phyloP scores from a whole-genome alignment of 2,113 vertebrate genomes.

The Cairina moschata region DNA sequence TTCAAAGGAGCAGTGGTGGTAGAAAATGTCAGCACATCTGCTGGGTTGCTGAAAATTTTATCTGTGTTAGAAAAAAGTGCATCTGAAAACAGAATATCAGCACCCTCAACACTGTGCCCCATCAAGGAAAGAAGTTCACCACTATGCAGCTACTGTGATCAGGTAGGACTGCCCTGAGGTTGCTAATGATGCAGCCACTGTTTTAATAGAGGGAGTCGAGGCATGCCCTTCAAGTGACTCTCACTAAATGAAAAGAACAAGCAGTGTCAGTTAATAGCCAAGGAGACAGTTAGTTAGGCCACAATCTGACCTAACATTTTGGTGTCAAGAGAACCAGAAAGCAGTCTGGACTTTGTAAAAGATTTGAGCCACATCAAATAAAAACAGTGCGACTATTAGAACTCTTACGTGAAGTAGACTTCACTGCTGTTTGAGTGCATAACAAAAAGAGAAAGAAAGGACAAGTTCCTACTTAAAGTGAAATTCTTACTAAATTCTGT shows the following conservation, averaged over 20 bases:
- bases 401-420: neutral
- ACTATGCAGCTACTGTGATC: neutral
- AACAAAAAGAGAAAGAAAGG: neutral
- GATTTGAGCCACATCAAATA: slow-evolving; percentile 19
- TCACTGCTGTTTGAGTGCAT: neutral
- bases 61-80: neutral
- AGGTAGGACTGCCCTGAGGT: neutral
- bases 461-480: neutral
- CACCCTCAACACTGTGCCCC: neutral
- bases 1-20: neutral
- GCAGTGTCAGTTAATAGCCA: neutral
- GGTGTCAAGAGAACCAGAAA: slow-evolving; percentile 39
- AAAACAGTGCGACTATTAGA: neutral
- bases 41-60: neutral
- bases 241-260: slow-evolving; percentile 37
- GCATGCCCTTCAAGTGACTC: neutral
- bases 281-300: slow-evolving; percentile 14
- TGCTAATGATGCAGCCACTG: slow-evolving; percentile 2
- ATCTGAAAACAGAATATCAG: neutral
- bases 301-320: slow-evolving; percentile 5
- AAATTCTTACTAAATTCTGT: neutral
- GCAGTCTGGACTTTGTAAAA: neutral
- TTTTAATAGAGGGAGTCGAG: neutral
- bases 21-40: neutral
- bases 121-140: neutral